A percentile compares a stretch with the other conserved stretches of the same genome.
Conservation (phyloP, 2,888 invertebrate species). For the Heteromurus nitidus region DNA sequence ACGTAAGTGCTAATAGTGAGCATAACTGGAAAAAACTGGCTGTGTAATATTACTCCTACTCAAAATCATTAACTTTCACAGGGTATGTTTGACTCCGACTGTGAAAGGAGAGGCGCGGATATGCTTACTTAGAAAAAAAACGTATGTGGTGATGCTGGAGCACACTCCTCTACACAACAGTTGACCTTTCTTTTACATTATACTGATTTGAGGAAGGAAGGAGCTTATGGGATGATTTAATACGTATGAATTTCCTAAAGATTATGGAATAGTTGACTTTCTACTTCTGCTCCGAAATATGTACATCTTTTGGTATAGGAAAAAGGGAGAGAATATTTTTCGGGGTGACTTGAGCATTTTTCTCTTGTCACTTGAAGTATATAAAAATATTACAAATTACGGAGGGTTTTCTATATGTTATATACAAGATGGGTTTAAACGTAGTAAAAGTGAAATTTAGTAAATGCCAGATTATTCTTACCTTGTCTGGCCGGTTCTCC, state of each 20-base stretch:
- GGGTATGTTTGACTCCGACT: too few relatives aligned
- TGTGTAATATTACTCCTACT: background rate
- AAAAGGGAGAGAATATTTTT: too few relatives aligned
- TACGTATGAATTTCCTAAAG: slow-evolving; percentile 52
- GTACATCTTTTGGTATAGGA: too few relatives aligned
- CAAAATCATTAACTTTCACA: too few relatives aligned
- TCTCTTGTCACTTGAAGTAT: too few relatives aligned
- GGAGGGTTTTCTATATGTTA: too few relatives aligned
- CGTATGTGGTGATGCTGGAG: too few relatives aligned
- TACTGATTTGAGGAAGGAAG: slow-evolving; percentile 27
- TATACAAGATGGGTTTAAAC: background rate
- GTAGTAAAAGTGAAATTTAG: slow-evolving; percentile 42
- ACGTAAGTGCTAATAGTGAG: slow-evolving; percentile 12
- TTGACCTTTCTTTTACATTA: slow-evolving; percentile 42
- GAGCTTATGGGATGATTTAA: slow-evolving; percentile 45
- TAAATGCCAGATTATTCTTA: slow-evolving; percentile 54
- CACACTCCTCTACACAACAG: background rate
- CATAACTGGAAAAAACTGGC: background rate
- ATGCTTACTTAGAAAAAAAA: too few relatives aligned
- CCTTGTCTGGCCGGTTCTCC: slow-evolving; percentile 21
- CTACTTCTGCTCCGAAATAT: background rate
- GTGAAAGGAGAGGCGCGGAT: too few relatives aligned
- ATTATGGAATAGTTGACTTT: slow-evolving; percentile 22
- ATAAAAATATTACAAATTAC: too few relatives aligned
- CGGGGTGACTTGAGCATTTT: too few relatives aligned